Evolutionary conservation across 2,113 vertebrate genomes (phyloP), one percentile per base, ranked within the genome.

Genomic region (Triplophysa siluroides): DNA sequence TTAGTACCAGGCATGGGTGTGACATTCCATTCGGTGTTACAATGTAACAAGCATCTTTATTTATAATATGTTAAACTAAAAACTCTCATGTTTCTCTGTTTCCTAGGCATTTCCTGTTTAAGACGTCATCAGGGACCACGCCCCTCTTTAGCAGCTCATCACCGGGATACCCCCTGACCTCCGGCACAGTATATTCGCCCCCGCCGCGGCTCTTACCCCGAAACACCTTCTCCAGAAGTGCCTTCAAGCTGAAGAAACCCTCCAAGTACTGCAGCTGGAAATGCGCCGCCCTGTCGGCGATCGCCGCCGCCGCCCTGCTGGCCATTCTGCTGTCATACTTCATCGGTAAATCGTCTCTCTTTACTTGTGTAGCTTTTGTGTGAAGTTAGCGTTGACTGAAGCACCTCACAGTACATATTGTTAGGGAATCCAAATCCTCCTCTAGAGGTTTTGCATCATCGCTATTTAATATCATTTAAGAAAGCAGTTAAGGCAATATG

Each of bases 231-330:
- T 98, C 97, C 87, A 94, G 98, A 90, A 98, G 96, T 76, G 96
- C 97, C 18, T 99, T 99, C 94, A 99, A 98, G 90, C 94, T 99
- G 88, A 99, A 99, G 94, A 99, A 99, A 52, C 97, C 98, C 66
- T 98, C 97, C 87, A 98, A 98, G 85, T 98, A 98, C 91, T 99
- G 98, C 90, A 99, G 97, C 94, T 99, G 98, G 98, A 99, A 99
- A 90, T 99, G 98, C 54, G 96, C 98, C 0, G 97, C 98, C 14
- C 92, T 99, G 79, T 96, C 96, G 0, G 97, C 97, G 85, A 98
- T 99, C 21, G 92, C 96, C 19, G 96, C 96, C 3, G 96, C 98
- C 58, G 90, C 96, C 62, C 94, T 99, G 83, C 91, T 99, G 90
- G 97, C 98, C 81, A 93, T 99, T 56, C 89, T 99, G 70, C 93